phyloP scores from a whole-genome alignment of 2,888 invertebrate genomes.

The Drosophila borborema region DNA sequence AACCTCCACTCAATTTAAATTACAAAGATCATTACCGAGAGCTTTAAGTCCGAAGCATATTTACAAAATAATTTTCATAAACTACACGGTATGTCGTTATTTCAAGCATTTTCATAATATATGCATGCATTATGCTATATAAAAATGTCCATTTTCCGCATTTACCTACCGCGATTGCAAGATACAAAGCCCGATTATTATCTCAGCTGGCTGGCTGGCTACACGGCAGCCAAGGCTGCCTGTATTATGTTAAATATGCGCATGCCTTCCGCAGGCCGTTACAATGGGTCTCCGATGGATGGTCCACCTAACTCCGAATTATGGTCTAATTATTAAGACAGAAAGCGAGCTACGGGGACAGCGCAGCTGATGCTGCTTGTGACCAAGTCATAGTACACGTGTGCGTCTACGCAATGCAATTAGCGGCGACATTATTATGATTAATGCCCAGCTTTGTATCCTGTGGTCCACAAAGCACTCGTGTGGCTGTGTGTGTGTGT shows the following conservation, averaged over 20 bases:
- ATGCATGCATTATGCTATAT: neutral
- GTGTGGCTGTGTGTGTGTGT: slow-evolving; percentile 14
- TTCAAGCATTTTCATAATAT: neutral
- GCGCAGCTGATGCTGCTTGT: slow-evolving; percentile 17
- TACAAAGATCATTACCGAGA: no score
- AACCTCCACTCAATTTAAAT: neutral
- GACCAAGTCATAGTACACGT: slow-evolving; percentile 57
- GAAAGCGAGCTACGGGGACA: slow-evolving; percentile 13
- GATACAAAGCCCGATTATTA: slow-evolving; percentile 23
- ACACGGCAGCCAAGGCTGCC: slow-evolving; percentile 15
- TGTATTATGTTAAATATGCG: slow-evolving; percentile 52
- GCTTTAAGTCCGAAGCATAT: neutral
- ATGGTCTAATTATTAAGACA: slow-evolving; percentile 53
- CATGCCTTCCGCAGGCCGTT: slow-evolving; percentile 17
- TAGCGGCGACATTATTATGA: slow-evolving; percentile 79
- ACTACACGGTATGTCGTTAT: neutral
- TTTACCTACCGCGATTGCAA: slow-evolving; percentile 7
- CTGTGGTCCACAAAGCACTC: slow-evolving; percentile 1
- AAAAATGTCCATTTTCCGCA: neutral
- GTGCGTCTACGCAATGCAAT: slow-evolving; percentile 80
- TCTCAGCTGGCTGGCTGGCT: neutral
- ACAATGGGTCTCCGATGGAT: slow-evolving; percentile 1
- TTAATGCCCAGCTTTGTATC: slow-evolving; percentile 56
- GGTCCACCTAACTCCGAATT: slow-evolving; percentile 67
- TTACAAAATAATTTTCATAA: neutral